phyloP scores from a whole-genome alignment of 2,888 invertebrate genomes.

The Salticus scenicus region DNA sequence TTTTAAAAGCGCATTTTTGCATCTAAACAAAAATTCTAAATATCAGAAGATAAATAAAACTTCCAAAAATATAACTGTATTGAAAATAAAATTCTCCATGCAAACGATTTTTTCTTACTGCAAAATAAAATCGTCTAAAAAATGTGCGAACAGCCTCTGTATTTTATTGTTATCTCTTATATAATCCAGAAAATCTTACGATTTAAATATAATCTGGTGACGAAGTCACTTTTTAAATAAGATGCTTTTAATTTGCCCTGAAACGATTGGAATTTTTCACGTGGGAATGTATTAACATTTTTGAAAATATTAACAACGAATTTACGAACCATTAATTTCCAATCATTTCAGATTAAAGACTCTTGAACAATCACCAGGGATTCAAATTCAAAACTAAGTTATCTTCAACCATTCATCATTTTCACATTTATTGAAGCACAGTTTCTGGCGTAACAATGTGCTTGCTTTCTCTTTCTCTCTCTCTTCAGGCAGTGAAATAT shows the following conservation, averaged over 20 bases:
- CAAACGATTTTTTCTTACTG: too few relatives aligned
- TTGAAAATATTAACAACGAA: background rate
- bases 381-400: constrained; percentile 5
- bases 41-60: too few relatives aligned
- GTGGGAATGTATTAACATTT: background rate
- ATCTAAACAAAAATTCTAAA: too few relatives aligned
- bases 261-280: background rate
- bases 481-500: background rate
- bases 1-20: too few relatives aligned
- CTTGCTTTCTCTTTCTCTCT: background rate
- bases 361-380: background rate
- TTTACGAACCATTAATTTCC: background rate
- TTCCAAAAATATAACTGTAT: too few relatives aligned
- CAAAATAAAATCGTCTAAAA: too few relatives aligned
- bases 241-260: background rate
- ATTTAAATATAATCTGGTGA: too few relatives aligned
- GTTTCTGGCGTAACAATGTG: background rate
- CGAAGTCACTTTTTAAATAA: background rate
- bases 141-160: too few relatives aligned
- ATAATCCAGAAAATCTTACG: too few relatives aligned
- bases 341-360: background rate
- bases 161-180: too few relatives aligned
- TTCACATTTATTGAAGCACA: background rate
- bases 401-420: constrained; percentile 16
- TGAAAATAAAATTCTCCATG: too few relatives aligned